These are phyloP conservation scores for Melanchra persicariae DNA, from an alignment of 2,888 invertebrate species.

Conservation along the genomic window DNA sequence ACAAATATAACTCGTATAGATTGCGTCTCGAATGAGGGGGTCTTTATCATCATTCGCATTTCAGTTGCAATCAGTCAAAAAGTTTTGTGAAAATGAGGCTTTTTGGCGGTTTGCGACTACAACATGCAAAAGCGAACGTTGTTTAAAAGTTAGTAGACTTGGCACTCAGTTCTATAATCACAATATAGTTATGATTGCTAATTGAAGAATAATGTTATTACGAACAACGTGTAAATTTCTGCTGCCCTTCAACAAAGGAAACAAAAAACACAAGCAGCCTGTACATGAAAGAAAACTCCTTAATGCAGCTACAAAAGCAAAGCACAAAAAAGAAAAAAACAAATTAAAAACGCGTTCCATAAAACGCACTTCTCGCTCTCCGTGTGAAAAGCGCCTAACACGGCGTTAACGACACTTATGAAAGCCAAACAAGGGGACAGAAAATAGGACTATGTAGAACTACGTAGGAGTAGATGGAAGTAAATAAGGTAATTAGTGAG, in stretches of 20 bases:
- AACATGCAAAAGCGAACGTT: too few relatives aligned
- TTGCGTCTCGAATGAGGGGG: not conserved
- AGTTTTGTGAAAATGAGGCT: too few relatives aligned
- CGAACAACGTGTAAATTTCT: not conserved
- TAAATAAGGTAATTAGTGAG: conserved; percentile 78
- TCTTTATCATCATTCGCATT: too few relatives aligned
- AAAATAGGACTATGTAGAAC: conserved; percentile 68
- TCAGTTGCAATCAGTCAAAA: too few relatives aligned
- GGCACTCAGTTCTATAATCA: not conserved
- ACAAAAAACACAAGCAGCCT: not conserved
- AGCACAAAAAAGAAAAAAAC: conserved; percentile 4
- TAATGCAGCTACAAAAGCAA: not conserved
- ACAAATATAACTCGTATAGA: not conserved
- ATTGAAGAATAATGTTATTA: not conserved
- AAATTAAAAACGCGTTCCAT: conserved; percentile 22
- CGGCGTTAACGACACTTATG: conserved; percentile 74
- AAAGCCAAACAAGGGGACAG: conserved; percentile 74
- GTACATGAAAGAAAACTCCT: not conserved
- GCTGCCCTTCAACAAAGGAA: not conserved
- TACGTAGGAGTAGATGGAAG: conserved; percentile 63
- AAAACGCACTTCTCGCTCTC: conserved; percentile 18
- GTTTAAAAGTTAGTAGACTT: too few relatives aligned
- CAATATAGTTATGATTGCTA: not conserved
- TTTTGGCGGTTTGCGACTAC: too few relatives aligned
- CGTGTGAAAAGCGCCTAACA: conserved; percentile 61